These are phyloP conservation scores for Arizona elegans DNA, from an alignment of 2,113 vertebrate species.

Conservation along the genomic window DNA sequence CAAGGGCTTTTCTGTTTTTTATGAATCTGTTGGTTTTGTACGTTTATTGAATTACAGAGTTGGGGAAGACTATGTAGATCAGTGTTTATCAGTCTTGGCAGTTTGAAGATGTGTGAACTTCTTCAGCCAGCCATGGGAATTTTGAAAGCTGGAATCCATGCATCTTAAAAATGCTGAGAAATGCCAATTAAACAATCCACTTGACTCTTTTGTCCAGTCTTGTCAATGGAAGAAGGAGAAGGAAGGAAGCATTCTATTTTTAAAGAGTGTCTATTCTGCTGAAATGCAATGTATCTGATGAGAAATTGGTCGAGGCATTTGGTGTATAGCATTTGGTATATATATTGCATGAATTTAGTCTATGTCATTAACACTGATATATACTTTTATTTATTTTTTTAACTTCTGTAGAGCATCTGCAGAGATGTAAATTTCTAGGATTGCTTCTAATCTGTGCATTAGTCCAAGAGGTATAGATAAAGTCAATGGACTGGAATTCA, in stretches of 20 bases:
- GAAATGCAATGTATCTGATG: neutral
- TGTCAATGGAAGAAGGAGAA: neutral
- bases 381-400: neutral
- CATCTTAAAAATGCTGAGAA: neutral
- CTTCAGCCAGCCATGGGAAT: neutral
- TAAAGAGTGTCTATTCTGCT: neutral
- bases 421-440: neutral
- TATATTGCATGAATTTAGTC: neutral
- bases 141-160: neutral
- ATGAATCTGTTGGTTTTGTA: neutral
- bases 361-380: neutral
- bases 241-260: neutral
- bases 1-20: neutral
- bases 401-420: neutral
- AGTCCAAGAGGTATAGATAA: neutral
- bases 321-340: too few species aligned
- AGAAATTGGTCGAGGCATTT: neutral
- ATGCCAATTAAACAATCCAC: neutral
- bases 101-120: neutral
- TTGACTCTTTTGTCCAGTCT: neutral
- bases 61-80: neutral
- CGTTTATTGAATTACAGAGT: neutral
- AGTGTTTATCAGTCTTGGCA: neutral
- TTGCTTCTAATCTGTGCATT: neutral
- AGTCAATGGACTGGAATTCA: neutral